These are phyloP conservation scores for Hipposideros larvatus DNA, from an alignment of 2,797 vertebrate genomes.

Conservation along the genomic window DNA sequence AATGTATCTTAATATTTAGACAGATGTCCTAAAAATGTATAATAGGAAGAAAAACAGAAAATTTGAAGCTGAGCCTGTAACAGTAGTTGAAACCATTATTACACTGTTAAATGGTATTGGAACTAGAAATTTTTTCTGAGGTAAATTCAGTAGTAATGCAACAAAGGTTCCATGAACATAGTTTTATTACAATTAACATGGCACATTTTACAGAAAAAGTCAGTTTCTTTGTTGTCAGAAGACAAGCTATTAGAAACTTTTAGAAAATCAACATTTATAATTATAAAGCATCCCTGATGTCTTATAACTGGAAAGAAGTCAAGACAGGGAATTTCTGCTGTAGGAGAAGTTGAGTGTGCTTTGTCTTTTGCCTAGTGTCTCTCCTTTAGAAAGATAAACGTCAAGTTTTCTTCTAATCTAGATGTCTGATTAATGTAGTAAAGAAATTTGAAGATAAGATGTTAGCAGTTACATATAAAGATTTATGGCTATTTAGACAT, in stretches of 20 bases:
- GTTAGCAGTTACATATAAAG: slow-evolving; percentile 28
- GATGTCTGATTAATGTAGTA: neutral
- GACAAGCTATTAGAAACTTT: neutral
- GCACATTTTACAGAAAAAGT: slow-evolving; percentile 18
- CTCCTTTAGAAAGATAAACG: neutral
- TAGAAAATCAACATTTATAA: slow-evolving; percentile 55
- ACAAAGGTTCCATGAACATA: neutral
- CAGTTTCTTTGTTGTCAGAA: neutral
- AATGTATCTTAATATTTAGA: slow-evolving; percentile 31
- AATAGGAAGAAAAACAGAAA: slow-evolving; percentile 39
- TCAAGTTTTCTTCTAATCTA: neutral
- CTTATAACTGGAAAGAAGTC: neutral
- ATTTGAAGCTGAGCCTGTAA: neutral
- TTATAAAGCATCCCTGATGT: neutral
- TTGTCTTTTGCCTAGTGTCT: neutral
- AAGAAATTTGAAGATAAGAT: slow-evolving; percentile 11
- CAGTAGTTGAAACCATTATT: neutral
- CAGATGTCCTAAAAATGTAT: slow-evolving; percentile 21
- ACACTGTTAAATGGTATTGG: neutral
- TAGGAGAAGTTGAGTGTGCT: neutral
- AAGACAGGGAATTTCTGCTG: neutral
- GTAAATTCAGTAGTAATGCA: slow-evolving; percentile 11
- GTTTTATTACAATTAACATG: neutral
- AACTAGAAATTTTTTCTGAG: slow-evolving; percentile 1
- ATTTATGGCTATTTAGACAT: neutral